Base-by-base conservation (phyloP, 2,797 vertebrate genomes). In the Pantherophis alleghaniensis region DNA sequence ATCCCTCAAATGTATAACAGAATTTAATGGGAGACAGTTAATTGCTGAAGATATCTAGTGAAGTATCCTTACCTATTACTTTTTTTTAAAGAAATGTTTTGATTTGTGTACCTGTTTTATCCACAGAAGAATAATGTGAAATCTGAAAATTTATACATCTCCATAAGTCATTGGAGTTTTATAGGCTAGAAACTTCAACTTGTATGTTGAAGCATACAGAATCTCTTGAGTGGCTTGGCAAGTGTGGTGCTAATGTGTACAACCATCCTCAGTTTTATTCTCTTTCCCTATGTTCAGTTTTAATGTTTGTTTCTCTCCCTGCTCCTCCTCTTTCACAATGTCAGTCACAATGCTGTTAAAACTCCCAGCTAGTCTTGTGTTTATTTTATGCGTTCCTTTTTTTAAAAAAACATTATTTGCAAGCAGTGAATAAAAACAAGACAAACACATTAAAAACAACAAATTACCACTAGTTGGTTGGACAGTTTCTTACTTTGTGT, bases 401-500 rank as follows among this genome's bases (percentile, higher is more conserved):
- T 97, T 96, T 37, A 37, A 98, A 97, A 98, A 97, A 98, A 98
- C 97, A 98, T 98, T 98, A 98, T 98, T 99, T 98, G 98, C 98
- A 98, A 98, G 98, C 98, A 98, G 98, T 98, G 98, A 98, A 98
- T 98, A 97, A 98, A 98, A 98, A 98, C 98, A 97, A 98, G 97
- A 97, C 97, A 97, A 98, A 98, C 98, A 96, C 98, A 98, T 93
- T 93, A 63, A 93, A 93, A 93, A 37, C 79, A 92, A 89, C 74
- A 98, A 98, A 97, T 98, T 98, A 99, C 98, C 98, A 98, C 98
- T 99, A 98, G 98, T 98, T 91, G 98, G 98, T 98, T 98, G 99
- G 98, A 98, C 98, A 98, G 98, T 99, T 99, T 99, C 99, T 99
- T 99, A 99, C 98, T 98, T 99, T 99, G 99, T 99, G 99, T 99